Evolutionary conservation across 2,797 vertebrate genomes (phyloP).

Genomic region (Phataginus tetradactyla): DNA sequence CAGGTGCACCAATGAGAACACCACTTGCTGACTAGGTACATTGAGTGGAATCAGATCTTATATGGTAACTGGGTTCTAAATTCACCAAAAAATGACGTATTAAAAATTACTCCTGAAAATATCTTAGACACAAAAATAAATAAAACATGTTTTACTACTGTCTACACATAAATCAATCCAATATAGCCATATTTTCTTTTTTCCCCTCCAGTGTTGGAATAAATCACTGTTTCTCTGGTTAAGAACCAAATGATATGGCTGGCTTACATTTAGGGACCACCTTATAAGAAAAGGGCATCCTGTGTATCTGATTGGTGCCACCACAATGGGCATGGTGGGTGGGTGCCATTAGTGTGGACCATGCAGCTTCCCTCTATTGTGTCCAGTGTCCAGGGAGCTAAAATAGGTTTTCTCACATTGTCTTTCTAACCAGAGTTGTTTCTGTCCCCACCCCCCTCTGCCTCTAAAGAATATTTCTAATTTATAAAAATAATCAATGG

Average conservation of each 20-base stretch:
- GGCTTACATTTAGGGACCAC: not conserved
- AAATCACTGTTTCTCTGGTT: not conserved
- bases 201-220: not conserved
- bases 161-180: not conserved
- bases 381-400: not conserved
- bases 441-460: not conserved
- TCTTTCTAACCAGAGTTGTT: not conserved
- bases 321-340: accelerated
- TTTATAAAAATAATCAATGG: not conserved
- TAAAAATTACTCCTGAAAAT: not conserved
- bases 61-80: not conserved
- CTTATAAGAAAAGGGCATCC: not conserved
- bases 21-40: not conserved
- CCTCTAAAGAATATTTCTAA: not conserved
- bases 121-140: not conserved
- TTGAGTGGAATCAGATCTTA: not conserved
- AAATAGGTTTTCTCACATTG: not conserved
- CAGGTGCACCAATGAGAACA: not conserved
- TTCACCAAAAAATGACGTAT: not conserved
- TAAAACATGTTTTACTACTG: not conserved
- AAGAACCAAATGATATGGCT: not conserved
- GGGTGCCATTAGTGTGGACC: too few relatives aligned
- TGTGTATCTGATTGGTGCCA: not conserved
- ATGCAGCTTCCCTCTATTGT: not conserved
- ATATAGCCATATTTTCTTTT: not conserved